phyloP scores from a whole-genome alignment of 92 coral and sea anemone species.

The Ricordea florida region DNA sequence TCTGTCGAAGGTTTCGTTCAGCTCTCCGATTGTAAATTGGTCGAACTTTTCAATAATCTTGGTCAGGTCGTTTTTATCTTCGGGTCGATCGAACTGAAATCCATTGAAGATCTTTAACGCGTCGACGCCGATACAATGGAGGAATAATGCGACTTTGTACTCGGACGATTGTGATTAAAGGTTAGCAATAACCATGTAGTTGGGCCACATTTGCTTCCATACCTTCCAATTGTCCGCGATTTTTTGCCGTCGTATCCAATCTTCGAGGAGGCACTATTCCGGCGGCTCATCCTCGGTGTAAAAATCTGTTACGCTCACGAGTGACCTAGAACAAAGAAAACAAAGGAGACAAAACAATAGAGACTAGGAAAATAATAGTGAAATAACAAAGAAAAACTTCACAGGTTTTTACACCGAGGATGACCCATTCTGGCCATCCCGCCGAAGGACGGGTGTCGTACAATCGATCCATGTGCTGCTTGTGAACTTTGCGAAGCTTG shows the following conservation, averaged over 20 bases:
- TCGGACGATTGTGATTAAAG: neutral
- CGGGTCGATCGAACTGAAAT: conserved; percentile 2
- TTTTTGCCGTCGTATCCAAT: neutral
- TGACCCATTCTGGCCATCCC: too few species aligned
- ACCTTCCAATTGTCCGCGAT: conserved; percentile 3
- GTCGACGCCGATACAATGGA: conserved; percentile 57
- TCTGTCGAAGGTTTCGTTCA: conserved; percentile 41
- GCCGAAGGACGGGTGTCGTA: neutral
- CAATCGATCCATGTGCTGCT: neutral
- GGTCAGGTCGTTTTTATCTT: conserved; percentile 2
- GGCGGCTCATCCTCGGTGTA: too few species aligned
- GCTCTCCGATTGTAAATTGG: conserved; percentile 13
- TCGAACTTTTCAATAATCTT: conserved; percentile 15
- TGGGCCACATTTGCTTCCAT: conserved; percentile 19
- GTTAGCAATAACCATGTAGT: conserved; percentile 7
- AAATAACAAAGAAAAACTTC: too few species aligned
- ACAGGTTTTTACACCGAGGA: too few species aligned
- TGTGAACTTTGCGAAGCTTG: neutral
- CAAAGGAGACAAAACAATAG: too few species aligned
- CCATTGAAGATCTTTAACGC: conserved; percentile 49
- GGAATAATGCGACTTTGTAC: conserved; percentile 47
- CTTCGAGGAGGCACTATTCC: neutral
- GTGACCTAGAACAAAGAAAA: too few species aligned
- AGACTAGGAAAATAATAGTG: too few species aligned
- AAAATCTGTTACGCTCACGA: too few species aligned